Percentiles rank a stretch among this genome's conserved stretches.
Conservation (phyloP, 2,797 vertebrate species). For the Zenarchopterus dispar region DNA sequence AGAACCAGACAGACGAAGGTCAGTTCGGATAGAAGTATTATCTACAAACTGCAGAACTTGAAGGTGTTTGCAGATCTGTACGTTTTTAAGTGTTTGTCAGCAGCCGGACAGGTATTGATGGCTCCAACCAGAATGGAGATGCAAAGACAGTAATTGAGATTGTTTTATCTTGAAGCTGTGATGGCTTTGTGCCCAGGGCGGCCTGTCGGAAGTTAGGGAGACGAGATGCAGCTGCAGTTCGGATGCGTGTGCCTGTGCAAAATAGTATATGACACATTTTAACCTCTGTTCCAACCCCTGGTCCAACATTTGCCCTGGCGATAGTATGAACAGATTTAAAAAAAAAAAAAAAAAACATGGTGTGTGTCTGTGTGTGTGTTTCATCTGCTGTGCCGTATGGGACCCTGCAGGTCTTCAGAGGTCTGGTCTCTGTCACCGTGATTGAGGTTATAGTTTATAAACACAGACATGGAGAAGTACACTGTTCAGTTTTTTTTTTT, state of each 20-base stretch:
- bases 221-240: slow-evolving; percentile 59
- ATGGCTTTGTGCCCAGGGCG: slow-evolving; percentile 45
- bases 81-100: neutral
- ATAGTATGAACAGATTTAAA: slow-evolving; percentile 53
- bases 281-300: slow-evolving; percentile 40
- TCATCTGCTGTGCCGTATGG: slow-evolving; percentile 12
- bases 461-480: slow-evolving; percentile 54
- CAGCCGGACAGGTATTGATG: neutral
- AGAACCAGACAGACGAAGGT: no score
- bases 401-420: slow-evolving; percentile 48
- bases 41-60: no score
- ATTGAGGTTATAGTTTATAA: slow-evolving; percentile 67
- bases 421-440: slow-evolving; percentile 75
- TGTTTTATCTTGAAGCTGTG: slow-evolving; percentile 41
- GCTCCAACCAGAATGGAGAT: neutral
- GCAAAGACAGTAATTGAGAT: slow-evolving; percentile 19
- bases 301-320: slow-evolving; percentile 35
- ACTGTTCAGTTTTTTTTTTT: slow-evolving; percentile 41
- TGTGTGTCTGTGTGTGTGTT: slow-evolving; percentile 21
- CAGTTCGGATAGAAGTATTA: no score
- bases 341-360: slow-evolving; percentile 24
- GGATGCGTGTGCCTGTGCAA: slow-evolving; percentile 39
- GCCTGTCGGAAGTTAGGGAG: slow-evolving; percentile 65
- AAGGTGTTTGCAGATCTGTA: no score
- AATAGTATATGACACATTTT: slow-evolving; percentile 45